Evolutionary conservation across 2,888 invertebrate species (phyloP).

Genomic region (Microplitis manilae): DNA sequence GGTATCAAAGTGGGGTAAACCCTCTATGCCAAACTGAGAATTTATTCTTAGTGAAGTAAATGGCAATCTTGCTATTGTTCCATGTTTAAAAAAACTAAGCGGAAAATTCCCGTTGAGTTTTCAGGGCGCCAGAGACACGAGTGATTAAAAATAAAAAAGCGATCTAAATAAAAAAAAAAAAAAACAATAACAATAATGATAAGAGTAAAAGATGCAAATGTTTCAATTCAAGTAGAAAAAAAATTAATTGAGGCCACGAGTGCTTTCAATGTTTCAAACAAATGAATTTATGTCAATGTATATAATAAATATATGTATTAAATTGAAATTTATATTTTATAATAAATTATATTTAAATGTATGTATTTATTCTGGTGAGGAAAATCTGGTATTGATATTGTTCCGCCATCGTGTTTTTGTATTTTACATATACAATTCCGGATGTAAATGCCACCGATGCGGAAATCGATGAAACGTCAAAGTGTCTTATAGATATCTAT

Average conservation of each 20-base stretch:
- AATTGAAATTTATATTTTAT: neutral
- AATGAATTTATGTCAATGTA: neutral
- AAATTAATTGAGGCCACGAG: conserved; percentile 31
- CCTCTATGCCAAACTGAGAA: no score
- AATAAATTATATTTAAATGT: neutral
- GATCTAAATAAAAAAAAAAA: neutral
- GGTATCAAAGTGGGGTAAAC: no score
- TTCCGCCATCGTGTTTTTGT: neutral
- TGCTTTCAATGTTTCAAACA: neutral
- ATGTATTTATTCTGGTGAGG: neutral
- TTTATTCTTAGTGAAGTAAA: conserved; percentile 16
- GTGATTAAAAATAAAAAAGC: conserved; percentile 1
- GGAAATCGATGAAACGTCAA: conserved; percentile 13
- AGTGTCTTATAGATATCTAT: neutral
- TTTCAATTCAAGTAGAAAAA: conserved; percentile 17
- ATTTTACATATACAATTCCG: neutral
- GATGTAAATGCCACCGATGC: neutral
- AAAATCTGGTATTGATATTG: neutral
- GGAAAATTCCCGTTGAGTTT: conserved; percentile 14
- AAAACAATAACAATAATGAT: conserved; percentile 8
- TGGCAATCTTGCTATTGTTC: conserved; percentile 30
- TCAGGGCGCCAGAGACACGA: neutral
- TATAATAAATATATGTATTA: neutral
- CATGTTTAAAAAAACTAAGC: neutral
- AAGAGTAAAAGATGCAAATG: conserved; percentile 4